Evolutionary conservation across 2,888 invertebrate genomes (phyloP).

Genomic region (Drosophila acutilabella): DNA sequence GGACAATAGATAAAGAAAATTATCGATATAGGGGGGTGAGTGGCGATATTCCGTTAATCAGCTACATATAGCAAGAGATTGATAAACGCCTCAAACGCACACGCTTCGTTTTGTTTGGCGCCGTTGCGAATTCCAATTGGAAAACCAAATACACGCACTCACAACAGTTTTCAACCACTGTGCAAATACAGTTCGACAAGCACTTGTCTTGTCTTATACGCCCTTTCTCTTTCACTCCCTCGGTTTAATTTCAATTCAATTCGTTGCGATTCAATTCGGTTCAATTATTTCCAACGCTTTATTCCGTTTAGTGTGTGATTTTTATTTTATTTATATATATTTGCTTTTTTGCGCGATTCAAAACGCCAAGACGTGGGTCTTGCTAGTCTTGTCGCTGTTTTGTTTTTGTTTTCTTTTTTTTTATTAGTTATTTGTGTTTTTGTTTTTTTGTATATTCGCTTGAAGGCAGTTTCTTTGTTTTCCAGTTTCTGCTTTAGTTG

Average conservation of each 20-base stretch:
- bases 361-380: slow-evolving; percentile 63
- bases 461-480: slow-evolving; percentile 70
- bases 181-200: slow-evolving; percentile 23
- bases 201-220: slow-evolving; percentile 12
- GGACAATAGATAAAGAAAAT: neutral
- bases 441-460: slow-evolving; percentile 40
- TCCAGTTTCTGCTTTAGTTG: slow-evolving; percentile 42
- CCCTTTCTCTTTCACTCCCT: neutral
- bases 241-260: slow-evolving; percentile 36
- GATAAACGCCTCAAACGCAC: slow-evolving; percentile 62
- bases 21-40: neutral
- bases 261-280: slow-evolving; percentile 40
- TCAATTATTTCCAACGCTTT: slow-evolving; percentile 36
- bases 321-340: slow-evolving; percentile 10
- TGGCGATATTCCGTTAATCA: slow-evolving; percentile 25
- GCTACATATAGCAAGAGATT: slow-evolving; percentile 66
- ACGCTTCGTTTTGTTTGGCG: slow-evolving; percentile 68
- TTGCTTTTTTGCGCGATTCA: slow-evolving; percentile 53
- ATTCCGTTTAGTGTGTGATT: slow-evolving; percentile 37
- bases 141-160: slow-evolving; percentile 2
- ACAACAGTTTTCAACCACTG: slow-evolving; percentile 12
- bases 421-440: slow-evolving; percentile 36
- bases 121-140: slow-evolving; percentile 49
- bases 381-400: slow-evolving; percentile 32
- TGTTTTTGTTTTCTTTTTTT: slow-evolving; percentile 40